Evolutionary conservation across 2,888 invertebrate species (phyloP), one percentile per base, ranked within the genome.

Genomic region (Parnassius glacialis): DNA sequence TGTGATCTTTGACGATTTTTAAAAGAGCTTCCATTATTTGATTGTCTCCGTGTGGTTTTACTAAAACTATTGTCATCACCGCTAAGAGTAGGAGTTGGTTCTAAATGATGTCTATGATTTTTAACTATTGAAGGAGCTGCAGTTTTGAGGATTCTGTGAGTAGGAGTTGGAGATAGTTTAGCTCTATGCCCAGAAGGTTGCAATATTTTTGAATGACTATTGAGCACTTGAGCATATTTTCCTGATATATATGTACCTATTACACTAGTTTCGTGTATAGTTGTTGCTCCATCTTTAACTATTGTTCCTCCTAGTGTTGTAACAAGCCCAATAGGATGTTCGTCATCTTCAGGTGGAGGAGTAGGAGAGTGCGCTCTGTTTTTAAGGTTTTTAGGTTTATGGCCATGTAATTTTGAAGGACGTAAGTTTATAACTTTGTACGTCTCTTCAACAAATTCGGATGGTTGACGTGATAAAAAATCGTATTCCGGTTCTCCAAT

Each of bases 181-280:
- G 87, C 92, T 75, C 94, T 93, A 68, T 92, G 92, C 2, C 87
- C 90, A 55, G 83, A 68, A 16, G 83, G 78, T 43, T 82, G 78
- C 63, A 94, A 83, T 48, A 95, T 86, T 75, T 94, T 95, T 0
- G 97, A 96, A 50, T 96, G 95, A 74, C 96, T 96, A 76, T 96
- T 96, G 43, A 97, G 87, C 10, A 96, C 95, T 86, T 97, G 97
- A 3, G 97, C 97, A 81, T 97, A 97, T 87, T 97, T 97, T 48
- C 96, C 96, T 56, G 95, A 95, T 74, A 97, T 96, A 78, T 95
- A 96, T 3, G 97, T 97, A 41, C 97, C 96, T 72, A 97, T 95
- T n/a, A 97, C 96, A 79, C 95, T 96, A 0, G 97, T 97, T 85
- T 97, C 97, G 77, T 96, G 96, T 9, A 97, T 94, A 0, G 97